These are phyloP conservation scores for Lytechinus variegatus DNA, from an alignment of 35 echinoderm and acorn worm genomes.

Conservation along the genomic window DNA sequence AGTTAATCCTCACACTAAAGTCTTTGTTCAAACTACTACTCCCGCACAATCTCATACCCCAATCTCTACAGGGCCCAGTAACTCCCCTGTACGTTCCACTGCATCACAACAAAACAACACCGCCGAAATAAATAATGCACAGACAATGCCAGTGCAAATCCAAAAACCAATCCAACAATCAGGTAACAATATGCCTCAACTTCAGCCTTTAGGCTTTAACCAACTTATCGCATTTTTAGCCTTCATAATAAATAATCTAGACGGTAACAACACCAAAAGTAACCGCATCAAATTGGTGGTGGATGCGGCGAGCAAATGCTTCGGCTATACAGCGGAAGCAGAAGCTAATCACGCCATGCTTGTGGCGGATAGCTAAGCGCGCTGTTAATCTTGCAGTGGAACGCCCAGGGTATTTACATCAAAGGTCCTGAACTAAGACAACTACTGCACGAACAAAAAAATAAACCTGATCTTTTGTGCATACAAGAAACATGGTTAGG, in stretches of 20 bases:
- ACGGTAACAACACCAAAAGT: not conserved
- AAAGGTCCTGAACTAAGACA: not conserved
- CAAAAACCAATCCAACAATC: too few relatives aligned
- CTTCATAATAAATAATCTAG: not conserved
- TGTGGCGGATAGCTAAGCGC: not conserved
- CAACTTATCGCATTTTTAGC: not conserved
- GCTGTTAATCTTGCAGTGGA: not conserved
- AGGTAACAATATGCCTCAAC: too few relatives aligned
- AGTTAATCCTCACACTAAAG: too few relatives aligned
- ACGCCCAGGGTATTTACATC: not conserved
- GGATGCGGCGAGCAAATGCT: not conserved
- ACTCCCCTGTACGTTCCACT: too few relatives aligned
- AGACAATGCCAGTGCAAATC: too few relatives aligned
- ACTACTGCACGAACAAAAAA: not conserved
- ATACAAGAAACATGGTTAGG: not conserved
- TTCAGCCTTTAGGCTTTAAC: too few relatives aligned
- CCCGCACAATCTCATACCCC: too few relatives aligned
- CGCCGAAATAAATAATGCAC: too few relatives aligned
- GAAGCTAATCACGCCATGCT: not conserved
- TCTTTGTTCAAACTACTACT: too few relatives aligned
- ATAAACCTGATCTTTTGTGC: not conserved
- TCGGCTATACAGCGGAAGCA: not conserved
- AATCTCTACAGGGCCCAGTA: too few relatives aligned
- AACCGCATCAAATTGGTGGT: not conserved
- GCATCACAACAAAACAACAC: too few relatives aligned